Evolutionary conservation across 2,113 vertebrate species (phyloP), one percentile per base, ranked within the genome.

Genomic region (Pelmatolapia mariae): DNA sequence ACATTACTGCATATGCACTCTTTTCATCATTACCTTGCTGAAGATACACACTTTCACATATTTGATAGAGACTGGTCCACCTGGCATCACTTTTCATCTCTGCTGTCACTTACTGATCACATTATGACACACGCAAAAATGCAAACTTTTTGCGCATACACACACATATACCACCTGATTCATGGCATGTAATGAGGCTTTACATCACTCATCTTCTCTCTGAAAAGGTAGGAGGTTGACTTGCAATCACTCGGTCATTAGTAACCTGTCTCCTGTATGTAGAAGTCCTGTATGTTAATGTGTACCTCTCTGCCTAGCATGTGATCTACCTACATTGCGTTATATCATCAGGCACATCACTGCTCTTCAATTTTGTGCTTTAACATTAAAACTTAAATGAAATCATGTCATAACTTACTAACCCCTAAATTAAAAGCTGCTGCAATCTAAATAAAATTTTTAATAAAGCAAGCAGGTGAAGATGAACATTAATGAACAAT

Each of bases 141-240:
- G 6, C 24, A 2, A n/a, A 22, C 22, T 0, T 36, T 52, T 22
- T n/a, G 1, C 11, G 2, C 16, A 16, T 40, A 82, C n/a, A 33
- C 54, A 86, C 71, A 57, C 24, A 45, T 43, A 86, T 57, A 57
- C 26, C 81, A 53, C 29, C 33, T 29, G 29, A 84, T 76, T 36
- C 43, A 47, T 61, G 57, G 84, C 18, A 52, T 84, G 84, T 78
- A 80, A 82, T 68, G 31, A 83, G 59, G 63, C 82, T 38, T 83
- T 80, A 90, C 86, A 86, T 93, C 87, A 88, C 31, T n/a, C 86
- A 81, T 83, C 52, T 40, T 86, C 54, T 61, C 80, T 85, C 45
- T 81, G 24, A 86, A 47, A 76, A 57, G 4, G 81, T 19, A 80
- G 63, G 33, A 80, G 73, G 54, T 31, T 81, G 82, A 57, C 89